These are phyloP conservation scores for Chelonus insularis DNA, from an alignment of 1,140 invertebrate species.

Conservation along the genomic window DNA sequence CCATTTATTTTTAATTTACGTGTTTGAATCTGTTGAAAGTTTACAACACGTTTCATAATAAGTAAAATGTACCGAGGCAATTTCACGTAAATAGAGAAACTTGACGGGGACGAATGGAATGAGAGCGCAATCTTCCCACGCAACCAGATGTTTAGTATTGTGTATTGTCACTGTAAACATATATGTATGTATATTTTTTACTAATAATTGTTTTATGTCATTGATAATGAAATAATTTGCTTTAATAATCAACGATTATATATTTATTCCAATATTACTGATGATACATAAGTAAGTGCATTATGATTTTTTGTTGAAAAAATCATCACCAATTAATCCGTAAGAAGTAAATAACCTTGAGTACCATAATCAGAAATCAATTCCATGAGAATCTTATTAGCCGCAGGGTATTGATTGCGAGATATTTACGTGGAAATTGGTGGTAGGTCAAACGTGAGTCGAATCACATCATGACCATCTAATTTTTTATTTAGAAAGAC, in stretches of 20 bases:
- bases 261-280: too few species aligned
- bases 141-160: conserved; percentile 29
- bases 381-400: conserved; percentile 25
- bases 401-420: conserved; percentile 30
- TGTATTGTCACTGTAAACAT: neutral
- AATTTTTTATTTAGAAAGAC: too few species aligned
- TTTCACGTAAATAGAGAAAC: conserved; percentile 33
- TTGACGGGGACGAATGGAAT: conserved; percentile 28
- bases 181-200: neutral
- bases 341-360: conserved; percentile 33
- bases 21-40: neutral
- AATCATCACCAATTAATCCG: conserved; percentile 29
- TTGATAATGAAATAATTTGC: too few species aligned
- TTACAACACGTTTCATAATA: conserved; percentile 31
- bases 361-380: conserved; percentile 32
- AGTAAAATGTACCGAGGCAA: conserved; percentile 32
- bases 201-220: too few species aligned
- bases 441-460: conserved; percentile 33
- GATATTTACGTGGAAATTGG: conserved; percentile 35
- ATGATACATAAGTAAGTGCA: too few species aligned
- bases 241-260: too few species aligned
- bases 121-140: conserved; percentile 41
- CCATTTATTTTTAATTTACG: conserved; percentile 5
- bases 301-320: too few species aligned
- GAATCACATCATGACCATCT: conserved; percentile 28